Evolutionary conservation across 23 tunicate genomes (phyloP).

Genomic region (Oikopleura vanhoeffeni): DNA sequence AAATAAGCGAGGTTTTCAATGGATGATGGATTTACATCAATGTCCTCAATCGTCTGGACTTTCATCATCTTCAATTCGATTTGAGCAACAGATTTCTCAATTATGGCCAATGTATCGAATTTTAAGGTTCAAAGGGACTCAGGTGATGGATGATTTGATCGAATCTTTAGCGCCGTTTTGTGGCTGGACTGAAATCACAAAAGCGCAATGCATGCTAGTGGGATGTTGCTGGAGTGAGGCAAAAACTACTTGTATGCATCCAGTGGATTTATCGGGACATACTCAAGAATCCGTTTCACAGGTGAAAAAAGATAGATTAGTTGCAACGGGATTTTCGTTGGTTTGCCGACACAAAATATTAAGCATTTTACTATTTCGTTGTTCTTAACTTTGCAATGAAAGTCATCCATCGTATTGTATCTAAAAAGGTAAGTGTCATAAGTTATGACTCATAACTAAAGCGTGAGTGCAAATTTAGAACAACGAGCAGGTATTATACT

Average conservation of each 20-base stretch:
- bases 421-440: too few relatives aligned
- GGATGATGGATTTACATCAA: slow-evolving; percentile 3
- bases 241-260: not conserved
- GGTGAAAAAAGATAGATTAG: too few relatives aligned
- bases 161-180: not conserved
- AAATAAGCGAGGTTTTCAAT: not conserved
- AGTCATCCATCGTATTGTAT: too few relatives aligned
- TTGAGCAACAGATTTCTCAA: not conserved
- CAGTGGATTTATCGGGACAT: not conserved
- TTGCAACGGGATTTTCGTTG: too few relatives aligned
- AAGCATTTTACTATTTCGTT: too few relatives aligned
- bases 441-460: too few relatives aligned
- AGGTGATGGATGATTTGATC: not conserved
- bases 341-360: too few relatives aligned
- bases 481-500: too few relatives aligned
- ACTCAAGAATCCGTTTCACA: too few relatives aligned
- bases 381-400: too few relatives aligned
- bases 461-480: too few relatives aligned
- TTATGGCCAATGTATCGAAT: not conserved
- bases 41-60: not conserved
- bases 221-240: not conserved
- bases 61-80: not conserved
- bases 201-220: not conserved
- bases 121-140: not conserved
- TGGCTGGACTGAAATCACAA: slow-evolving; percentile 5